Evolutionary conservation across 64 coral and sea anemone genomes (phyloP).

Genomic region (Actinia tenebrosa): DNA sequence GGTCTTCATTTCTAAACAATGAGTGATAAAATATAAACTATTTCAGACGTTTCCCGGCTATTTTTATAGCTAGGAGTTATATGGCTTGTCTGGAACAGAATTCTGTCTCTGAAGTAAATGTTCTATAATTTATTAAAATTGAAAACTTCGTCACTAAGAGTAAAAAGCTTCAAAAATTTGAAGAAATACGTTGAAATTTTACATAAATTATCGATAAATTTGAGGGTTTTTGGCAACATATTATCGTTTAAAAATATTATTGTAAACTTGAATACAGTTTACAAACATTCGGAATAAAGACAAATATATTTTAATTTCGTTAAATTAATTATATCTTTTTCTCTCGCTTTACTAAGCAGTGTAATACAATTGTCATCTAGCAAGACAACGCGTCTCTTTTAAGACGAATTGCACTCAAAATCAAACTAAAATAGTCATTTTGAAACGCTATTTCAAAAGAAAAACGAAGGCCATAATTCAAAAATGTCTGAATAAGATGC

Average conservation of each 20-base stretch:
- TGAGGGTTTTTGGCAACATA: background rate
- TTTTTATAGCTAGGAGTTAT: too few species aligned
- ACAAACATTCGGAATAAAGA: background rate
- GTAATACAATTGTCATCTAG: background rate
- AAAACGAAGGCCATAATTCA: background rate
- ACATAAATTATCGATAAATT: background rate
- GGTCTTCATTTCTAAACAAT: too few species aligned
- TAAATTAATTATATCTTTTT: background rate
- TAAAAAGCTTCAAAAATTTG: background rate
- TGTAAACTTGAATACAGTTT: background rate
- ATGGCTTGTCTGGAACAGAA: too few species aligned
- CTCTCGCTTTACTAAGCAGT: background rate
- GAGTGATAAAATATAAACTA: too few species aligned
- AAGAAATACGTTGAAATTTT: too few species aligned
- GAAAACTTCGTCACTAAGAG: background rate
- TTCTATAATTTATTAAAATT: too few species aligned
- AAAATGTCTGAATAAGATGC: background rate
- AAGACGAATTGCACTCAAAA: background rate
- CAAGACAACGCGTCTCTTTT: background rate
- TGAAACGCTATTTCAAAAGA: background rate
- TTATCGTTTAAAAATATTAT: background rate
- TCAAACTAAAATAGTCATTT: background rate
- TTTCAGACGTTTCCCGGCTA: too few species aligned
- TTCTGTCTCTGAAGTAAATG: too few species aligned
- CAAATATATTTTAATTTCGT: background rate